Percentiles rank a stretch among this genome's conserved stretches.
Conservation (phyloP, 2,888 invertebrate species). For the Cerastoderma edule region DNA sequence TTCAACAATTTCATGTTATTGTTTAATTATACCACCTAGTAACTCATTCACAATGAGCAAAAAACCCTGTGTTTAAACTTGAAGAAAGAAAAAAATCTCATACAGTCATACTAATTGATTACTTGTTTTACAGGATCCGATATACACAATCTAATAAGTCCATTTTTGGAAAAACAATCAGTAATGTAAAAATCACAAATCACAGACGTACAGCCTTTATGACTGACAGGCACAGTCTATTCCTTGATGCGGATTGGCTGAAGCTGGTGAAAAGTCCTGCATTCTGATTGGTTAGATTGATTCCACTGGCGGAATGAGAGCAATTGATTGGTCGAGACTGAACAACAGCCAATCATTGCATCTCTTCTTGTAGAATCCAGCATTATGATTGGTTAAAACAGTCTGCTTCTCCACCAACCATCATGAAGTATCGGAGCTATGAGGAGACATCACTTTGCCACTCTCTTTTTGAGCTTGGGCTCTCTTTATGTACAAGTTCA, state of each 20-base stretch:
- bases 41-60: neutral
- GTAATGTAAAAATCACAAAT: neutral
- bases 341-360: too few species aligned
- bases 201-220: neutral
- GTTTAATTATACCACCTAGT: neutral
- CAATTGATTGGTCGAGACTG: too few species aligned
- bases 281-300: slow-evolving; percentile 28
- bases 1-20: neutral
- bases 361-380: too few species aligned
- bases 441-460: slow-evolving; percentile 63
- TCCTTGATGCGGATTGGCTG: slow-evolving; percentile 29
- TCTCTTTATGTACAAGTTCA: slow-evolving; percentile 91
- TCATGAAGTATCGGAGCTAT: slow-evolving; percentile 66
- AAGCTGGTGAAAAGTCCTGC: slow-evolving; percentile 21
- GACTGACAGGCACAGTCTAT: neutral
- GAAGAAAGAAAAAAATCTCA: neutral
- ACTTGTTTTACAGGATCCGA: neutral
- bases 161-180: neutral
- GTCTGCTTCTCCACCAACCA: slow-evolving; percentile 22
- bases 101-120: neutral
- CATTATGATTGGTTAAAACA: slow-evolving; percentile 20
- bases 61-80: neutral
- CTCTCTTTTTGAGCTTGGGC: slow-evolving; percentile 79
- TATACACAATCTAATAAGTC: neutral
- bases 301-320: slow-evolving; percentile 7